Evolutionary conservation across 1,140 invertebrate species (phyloP).

Genomic region (Meloidogyne chitwoodi): DNA sequence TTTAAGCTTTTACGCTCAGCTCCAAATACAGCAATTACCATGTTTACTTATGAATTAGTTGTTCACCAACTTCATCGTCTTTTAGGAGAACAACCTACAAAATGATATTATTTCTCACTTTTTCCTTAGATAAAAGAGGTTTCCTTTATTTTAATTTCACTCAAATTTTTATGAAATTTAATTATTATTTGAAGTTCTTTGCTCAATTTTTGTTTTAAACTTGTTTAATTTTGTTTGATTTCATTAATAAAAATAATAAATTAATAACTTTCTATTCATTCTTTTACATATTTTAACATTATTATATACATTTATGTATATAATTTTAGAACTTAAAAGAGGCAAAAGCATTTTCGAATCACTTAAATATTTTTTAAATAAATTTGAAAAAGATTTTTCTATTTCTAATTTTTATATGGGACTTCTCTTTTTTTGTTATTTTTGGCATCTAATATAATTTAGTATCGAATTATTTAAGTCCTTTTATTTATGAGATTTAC

Average conservation of each 20-base stretch:
- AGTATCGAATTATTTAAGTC: too few species aligned
- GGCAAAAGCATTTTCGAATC: too few species aligned
- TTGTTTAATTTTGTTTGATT: background rate
- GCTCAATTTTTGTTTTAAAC: background rate
- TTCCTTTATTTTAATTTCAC: background rate
- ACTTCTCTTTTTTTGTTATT: too few species aligned
- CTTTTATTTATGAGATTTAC: too few species aligned
- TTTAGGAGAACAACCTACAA: background rate
- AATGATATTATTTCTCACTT: background rate
- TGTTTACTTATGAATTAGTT: constrained; percentile 11
- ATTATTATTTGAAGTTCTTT: background rate
- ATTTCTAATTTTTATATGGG: too few species aligned
- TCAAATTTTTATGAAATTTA: background rate
- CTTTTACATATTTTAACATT: too few species aligned
- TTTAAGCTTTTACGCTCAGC: constrained; percentile 1
- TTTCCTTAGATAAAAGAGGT: background rate
- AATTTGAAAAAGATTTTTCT: too few species aligned
- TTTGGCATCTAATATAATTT: too few species aligned
- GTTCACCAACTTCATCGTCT: background rate
- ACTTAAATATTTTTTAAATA: too few species aligned
- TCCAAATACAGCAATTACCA: constrained; percentile 9
- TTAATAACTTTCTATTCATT: too few species aligned
- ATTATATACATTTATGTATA: too few species aligned
- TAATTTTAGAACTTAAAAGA: too few species aligned
- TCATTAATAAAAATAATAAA: background rate